Evolutionary conservation across 2,797 vertebrate species (phyloP).

Genomic region (Chromis chromis): DNA sequence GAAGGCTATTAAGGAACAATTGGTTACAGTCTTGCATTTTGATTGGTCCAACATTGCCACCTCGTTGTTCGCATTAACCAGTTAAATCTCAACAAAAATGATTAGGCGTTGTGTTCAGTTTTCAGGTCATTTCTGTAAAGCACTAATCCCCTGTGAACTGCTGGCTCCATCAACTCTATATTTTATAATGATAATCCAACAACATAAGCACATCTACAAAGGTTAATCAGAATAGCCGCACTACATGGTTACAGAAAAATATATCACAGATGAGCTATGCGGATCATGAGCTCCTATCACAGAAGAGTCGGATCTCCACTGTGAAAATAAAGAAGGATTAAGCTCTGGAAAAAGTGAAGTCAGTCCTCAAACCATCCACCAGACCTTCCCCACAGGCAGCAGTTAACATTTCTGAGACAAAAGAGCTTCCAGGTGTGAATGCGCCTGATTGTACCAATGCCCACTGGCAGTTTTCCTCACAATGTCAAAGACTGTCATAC

Average conservation of each 20-base stretch:
- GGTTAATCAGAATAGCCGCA: too few relatives aligned
- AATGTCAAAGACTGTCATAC: not conserved
- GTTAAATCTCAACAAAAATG: not conserved
- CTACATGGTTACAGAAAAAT: not conserved
- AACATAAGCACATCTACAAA: not conserved
- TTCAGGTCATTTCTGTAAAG: not conserved
- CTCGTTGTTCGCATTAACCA: too few relatives aligned
- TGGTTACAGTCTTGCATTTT: not conserved
- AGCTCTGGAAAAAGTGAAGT: not conserved
- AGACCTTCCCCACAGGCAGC: not conserved
- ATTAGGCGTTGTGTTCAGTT: not conserved
- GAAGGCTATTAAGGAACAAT: not conserved
- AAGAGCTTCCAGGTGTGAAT: not conserved
- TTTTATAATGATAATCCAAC: not conserved
- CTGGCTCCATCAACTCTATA: not conserved
- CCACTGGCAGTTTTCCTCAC: not conserved
- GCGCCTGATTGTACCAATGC: not conserved
- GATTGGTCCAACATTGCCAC: not conserved
- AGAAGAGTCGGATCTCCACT: not conserved
- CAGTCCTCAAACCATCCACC: not conserved
- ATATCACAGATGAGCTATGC: not conserved
- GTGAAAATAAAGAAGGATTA: not conserved
- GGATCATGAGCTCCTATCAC: not conserved
- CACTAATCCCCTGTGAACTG: not conserved
- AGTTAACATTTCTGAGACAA: not conserved